Base-by-base conservation (phyloP, 64 coral and sea anemone genomes). In the Montipora capricornis region DNA sequence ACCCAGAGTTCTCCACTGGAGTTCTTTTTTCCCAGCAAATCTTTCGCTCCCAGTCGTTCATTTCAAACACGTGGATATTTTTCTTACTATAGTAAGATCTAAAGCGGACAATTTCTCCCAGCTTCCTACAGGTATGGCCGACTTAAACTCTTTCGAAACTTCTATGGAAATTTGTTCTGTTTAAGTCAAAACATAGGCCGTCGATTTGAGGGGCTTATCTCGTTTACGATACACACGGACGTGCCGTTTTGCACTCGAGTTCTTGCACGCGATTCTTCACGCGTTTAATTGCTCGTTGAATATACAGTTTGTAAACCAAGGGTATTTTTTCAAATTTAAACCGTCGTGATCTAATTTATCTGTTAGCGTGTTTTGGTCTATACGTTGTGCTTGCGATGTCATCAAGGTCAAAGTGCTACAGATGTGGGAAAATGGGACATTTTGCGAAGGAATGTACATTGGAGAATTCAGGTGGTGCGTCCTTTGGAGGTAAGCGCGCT, bases 371-470 rank as follows among this genome's bases (percentile, higher is more conserved):
- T 13, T 5, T 88, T 22, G 66, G 4, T 87, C 87, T 78, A n/a
- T 78, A 46, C 78, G 13, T 78, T 62, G 78, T 49, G 19, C 66
- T 64, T 47, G 44, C 20, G 48, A 93, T 93, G 92, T 45, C 50
- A n/a, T 89, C 92, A 47, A 88, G 68, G 60, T 44, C 68, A 26
- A 88, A 93, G 81, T 92, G 90, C 60, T 92, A 92, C 37, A 92
- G 67, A 20, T 92, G 90, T 68, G 80, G 82, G 0, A 82, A 85
- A 75, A 5, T n/a, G 0, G 90, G 90, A 66, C 90, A 92, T 86
- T 92, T 76, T 76, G 90, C 90, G 4, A 82, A 76, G 19, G 90
- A 92, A 20, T 92, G 90, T 67, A 86, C 62, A 12, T 69, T 64
- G 9, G 46, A 61, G 44, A 46, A n/a, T 59, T 15, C 68, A 59